Evolutionary conservation across 2,888 invertebrate species (phyloP), one percentile per base, ranked within the genome.

Genomic region (Laothoe populi): DNA sequence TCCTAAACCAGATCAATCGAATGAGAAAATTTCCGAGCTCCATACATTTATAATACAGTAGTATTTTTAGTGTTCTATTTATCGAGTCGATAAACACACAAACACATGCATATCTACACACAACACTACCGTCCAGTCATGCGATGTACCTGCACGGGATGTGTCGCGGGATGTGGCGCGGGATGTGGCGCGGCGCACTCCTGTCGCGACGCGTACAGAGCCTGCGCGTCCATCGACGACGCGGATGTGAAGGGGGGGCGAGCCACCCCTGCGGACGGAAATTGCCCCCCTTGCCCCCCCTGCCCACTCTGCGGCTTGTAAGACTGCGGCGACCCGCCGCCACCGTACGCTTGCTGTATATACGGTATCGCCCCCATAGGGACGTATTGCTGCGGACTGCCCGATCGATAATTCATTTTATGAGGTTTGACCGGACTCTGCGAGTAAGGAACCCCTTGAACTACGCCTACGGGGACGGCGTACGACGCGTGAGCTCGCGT

Each of bases 401-500:
- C 77, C 0, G 88, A 82, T 2, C 87, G 79, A 7, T 81, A 61
- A 40, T 70, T 67, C 0, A 75, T 75, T 64, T 79, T 79, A 11
- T 71, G 63, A n/a, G 82, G 75, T 53, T 83, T 81, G 0, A 73
- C 72, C 8, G 79, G 81, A 53, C 53, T 53, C 24, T 81, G 86
- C 40, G 84, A 77, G 69, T 88, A 90, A 13, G 84, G 53, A 19
- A 53, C 53, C 19, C 53, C 53, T 4, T 53, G 90, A 3, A 88
- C 89, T 0, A 88, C 79, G 0, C 89, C 89, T 0, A 88, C 87
- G 0, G 89, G 53, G 4, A 53, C 88, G 0, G 86, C 85, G 0
- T 89, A 88, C 1, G 84, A 86, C 0, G 85, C 81, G 0, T 84
- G 83, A 3, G 87, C 68, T 62, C 84, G 85, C 63, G 84, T 85